Conservation (phyloP, 2,113 vertebrate species). For the Phainopepla nitens region DNA sequence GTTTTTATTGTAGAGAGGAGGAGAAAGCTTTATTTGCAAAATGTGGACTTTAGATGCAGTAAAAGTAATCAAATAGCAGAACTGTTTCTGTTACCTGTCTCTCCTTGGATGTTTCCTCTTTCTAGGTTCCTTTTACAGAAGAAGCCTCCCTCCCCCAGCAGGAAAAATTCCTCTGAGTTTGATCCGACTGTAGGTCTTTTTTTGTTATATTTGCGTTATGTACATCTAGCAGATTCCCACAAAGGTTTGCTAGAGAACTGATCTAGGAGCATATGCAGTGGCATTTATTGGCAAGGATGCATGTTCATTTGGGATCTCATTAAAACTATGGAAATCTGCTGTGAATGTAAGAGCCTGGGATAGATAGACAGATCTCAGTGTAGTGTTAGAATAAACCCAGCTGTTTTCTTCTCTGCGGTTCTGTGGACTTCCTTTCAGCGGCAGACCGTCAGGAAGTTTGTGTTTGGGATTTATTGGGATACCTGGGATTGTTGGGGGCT, state of each 20-base stretch:
- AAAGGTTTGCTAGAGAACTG: not conserved
- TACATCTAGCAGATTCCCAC: fast-evolving
- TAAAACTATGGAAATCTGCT: not conserved
- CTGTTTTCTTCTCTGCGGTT: not conserved
- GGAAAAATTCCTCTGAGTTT: not conserved
- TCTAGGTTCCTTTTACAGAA: not conserved
- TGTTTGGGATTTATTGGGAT: not conserved
- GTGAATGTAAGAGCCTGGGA: not conserved
- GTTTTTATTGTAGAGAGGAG: not conserved
- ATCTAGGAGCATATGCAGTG: not conserved
- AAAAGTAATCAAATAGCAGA: not conserved
- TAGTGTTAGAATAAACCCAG: not conserved
- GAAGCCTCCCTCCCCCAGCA: not conserved
- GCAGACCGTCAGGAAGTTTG: not conserved
- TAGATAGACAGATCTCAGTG: not conserved
- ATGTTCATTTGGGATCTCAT: not conserved
- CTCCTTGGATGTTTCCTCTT: not conserved
- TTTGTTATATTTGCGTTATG: not conserved
- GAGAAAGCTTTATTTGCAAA: not conserved
- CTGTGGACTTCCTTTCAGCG: not conserved
- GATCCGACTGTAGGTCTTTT: not conserved
- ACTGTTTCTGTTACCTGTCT: not conserved
- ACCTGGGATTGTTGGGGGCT: not conserved
- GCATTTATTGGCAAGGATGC: not conserved
- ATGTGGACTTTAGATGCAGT: not conserved